Percentiles rank a stretch among this genome's conserved stretches.
Evolutionary conservation across 1,140 invertebrate genomes (phyloP).

Genomic region (Phenacoccus solenopsis): DNA sequence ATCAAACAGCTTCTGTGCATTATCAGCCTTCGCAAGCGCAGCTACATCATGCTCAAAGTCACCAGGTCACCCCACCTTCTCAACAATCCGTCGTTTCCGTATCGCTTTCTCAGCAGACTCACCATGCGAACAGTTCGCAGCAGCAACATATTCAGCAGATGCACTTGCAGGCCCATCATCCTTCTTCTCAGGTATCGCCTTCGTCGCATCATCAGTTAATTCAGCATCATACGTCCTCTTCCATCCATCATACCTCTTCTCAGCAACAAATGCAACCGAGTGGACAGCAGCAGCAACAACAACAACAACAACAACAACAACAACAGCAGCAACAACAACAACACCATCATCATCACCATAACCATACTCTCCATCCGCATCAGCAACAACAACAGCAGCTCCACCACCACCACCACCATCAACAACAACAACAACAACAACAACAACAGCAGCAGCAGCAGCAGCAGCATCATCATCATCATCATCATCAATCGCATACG

Average conservation of each 20-base stretch:
- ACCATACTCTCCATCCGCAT: no score
- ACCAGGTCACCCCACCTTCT: not conserved
- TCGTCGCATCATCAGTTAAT: not conserved
- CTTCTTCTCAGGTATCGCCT: not conserved
- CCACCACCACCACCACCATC: not conserved
- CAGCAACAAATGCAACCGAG: not conserved
- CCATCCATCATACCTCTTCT: not conserved
- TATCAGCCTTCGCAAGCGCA: not conserved
- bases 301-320: not conserved
- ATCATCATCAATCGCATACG: no score
- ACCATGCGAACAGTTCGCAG: not conserved
- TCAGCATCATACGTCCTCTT: not conserved
- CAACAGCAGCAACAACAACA: no score
- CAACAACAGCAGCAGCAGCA: not conserved
- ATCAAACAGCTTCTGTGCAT: not conserved
- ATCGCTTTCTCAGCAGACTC: not conserved
- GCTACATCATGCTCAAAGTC: not conserved
- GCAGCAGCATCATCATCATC: no score
- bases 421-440: not conserved
- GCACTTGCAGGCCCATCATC: conserved; percentile 3
- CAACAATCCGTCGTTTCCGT: not conserved
- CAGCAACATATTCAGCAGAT: not conserved
- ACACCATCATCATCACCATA: no score
- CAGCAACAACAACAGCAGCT: not conserved
- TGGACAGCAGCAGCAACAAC: not conserved